Base-by-base conservation (phyloP, 2,888 invertebrate species). In the Zaprionus obscuricornis region DNA sequence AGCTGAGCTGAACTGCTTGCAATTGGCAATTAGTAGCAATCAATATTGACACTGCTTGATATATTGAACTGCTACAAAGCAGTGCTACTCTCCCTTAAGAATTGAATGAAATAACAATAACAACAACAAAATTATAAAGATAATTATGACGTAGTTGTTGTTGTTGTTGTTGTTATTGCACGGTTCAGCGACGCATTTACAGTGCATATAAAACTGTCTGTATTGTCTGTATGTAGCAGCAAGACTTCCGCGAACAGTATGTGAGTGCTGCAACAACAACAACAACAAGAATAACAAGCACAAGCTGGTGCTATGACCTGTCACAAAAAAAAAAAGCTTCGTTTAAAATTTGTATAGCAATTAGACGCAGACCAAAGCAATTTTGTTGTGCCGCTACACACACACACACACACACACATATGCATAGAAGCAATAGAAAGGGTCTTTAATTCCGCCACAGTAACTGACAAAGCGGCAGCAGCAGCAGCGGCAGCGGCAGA, bases 361-460 rank as follows among this genome's bases (percentile, higher is more conserved):
- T 78, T 78, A 78, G 78, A 83, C 63, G 67, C 70, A 70, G 57
- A 75, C 55, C 63, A 72, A 72, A 82, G 83, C 70, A 78, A 77
- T 74, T 75, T 78, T 66, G 47, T 58, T 67, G 54, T 60, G 42
- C 58, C 29, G 24, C 39, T n/a, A 14, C 27, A 37, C 2, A 49
- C 40, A 55, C 27, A 56, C 20, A 49, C 13, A 52, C 14, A 26
- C 13, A 24, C 10, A 31, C 7, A 24, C 1, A 8, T 8, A 10
- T 55, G 27, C 29, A 20, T 16, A 7, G 22, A 37, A 51, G 78
- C 59, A 58, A 64, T 63, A 74, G 71, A 72, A 78, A 67, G 60
- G 82, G 78, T 81, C 83, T 81, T 85, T 81, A 81, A 81, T 81
- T 81, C 81, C 85, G 78, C 81, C 82, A 81, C 60, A 71, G 37